Percentiles rank a stretch among this genome's conserved stretches.
These are phyloP conservation scores for Muscicapa striata DNA, from an alignment of 2,797 vertebrate genomes.

Conservation along the genomic window DNA sequence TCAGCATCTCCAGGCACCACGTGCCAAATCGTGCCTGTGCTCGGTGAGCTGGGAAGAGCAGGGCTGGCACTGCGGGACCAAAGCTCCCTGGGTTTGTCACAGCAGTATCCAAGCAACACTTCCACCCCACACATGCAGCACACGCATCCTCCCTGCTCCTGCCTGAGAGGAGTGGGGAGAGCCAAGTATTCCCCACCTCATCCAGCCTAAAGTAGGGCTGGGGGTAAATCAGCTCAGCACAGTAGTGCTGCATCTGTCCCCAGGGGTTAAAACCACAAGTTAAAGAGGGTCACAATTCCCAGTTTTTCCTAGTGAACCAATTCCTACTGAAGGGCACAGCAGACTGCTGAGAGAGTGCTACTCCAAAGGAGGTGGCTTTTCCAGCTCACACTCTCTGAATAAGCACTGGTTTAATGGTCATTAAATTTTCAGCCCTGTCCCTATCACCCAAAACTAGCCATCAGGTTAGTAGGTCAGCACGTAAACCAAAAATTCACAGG, in stretches of 20 bases:
- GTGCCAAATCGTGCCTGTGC: background rate
- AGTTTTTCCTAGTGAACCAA: background rate
- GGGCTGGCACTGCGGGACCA: background rate
- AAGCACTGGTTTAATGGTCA: background rate
- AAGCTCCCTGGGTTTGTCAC: background rate
- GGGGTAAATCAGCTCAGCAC: background rate
- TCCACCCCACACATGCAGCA: background rate
- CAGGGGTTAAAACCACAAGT: background rate
- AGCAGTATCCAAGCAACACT: conserved; percentile 56
- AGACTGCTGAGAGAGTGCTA: background rate
- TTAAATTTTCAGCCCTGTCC: background rate
- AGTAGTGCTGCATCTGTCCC: background rate
- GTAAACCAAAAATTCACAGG: conserved; percentile 3
- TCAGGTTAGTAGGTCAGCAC: conserved; percentile 45
- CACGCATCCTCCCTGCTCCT: background rate
- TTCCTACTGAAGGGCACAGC: background rate
- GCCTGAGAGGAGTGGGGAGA: rapidly evolving
- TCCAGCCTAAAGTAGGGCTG: rapidly evolving
- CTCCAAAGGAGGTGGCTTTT: background rate
- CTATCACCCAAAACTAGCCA: background rate
- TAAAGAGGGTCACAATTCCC: background rate
- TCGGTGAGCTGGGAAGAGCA: rapidly evolving
- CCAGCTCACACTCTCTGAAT: background rate
- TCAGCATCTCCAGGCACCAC: rapidly evolving
- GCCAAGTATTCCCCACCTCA: background rate